Percentiles rank a stretch among this genome's conserved stretches.
These are phyloP conservation scores for Eupithecia dodoneata DNA, from an alignment of 2,888 invertebrate species.

Conservation along the genomic window DNA sequence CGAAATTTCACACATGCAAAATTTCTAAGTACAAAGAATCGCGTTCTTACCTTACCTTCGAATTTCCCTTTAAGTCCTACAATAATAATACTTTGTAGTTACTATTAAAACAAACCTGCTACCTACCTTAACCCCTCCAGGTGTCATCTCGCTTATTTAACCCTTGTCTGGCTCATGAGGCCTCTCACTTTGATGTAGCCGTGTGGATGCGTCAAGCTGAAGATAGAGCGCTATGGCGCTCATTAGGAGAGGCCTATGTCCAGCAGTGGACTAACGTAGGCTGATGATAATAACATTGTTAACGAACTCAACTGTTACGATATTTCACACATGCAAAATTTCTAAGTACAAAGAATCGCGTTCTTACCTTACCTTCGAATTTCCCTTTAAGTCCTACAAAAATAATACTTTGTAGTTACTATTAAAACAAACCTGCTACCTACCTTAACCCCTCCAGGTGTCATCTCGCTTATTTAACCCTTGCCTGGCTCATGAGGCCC, in stretches of 20 bases:
- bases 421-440: constrained; percentile 38
- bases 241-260: too few relatives aligned
- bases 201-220: constrained; percentile 14
- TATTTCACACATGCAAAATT: neutral
- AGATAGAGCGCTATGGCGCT: too few relatives aligned
- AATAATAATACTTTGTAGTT: constrained; percentile 21
- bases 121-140: constrained; percentile 55
- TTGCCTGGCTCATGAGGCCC: constrained; percentile 51
- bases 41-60: neutral
- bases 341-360: neutral
- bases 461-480: constrained; percentile 62
- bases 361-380: neutral
- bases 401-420: constrained; percentile 21
- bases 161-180: constrained; percentile 56
- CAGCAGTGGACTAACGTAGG: too few relatives aligned
- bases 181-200: constrained; percentile 63
- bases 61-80: neutral
- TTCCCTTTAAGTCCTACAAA: constrained; percentile 3
- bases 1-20: neutral
- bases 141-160: constrained; percentile 62
- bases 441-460: constrained; percentile 58
- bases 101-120: constrained; percentile 27
- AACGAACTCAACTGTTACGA: too few relatives aligned
- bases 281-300: too few relatives aligned
- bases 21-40: neutral